A percentile compares a stretch with the other conserved stretches of the same genome.
Conservation (phyloP, 2,888 invertebrate genomes). For the Bombylius major region DNA sequence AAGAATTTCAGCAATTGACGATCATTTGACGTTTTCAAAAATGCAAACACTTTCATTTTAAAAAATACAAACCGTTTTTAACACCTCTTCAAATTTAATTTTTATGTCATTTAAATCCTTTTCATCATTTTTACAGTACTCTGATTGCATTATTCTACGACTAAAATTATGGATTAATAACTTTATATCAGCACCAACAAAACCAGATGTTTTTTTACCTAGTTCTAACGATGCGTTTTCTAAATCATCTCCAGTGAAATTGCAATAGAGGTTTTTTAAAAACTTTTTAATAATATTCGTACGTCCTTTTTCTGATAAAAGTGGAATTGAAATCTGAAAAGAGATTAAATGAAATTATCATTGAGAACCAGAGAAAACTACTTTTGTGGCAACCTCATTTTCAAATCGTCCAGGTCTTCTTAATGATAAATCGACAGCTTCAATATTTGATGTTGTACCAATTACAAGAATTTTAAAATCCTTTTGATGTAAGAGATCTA, state of each 20-base stretch:
- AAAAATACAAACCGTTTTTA: conserved; percentile 9
- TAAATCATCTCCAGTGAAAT: background rate
- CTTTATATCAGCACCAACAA: conserved; percentile 43
- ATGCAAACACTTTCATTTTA: too few species aligned
- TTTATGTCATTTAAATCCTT: background rate
- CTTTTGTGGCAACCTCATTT: conserved; percentile 35
- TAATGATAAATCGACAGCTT: conserved; percentile 37
- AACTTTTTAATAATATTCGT: conserved; percentile 31
- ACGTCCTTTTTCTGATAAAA: conserved; percentile 38
- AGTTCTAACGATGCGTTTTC: conserved; percentile 19
- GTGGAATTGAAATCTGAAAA: conserved; percentile 36
- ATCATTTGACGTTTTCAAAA: too few species aligned
- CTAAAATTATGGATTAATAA: conserved; percentile 35
- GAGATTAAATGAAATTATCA: background rate
- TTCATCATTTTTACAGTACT: background rate
- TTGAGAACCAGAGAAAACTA: background rate
- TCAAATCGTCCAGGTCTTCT: conserved; percentile 44
- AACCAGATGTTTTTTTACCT: conserved; percentile 43
- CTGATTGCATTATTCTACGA: conserved; percentile 16
- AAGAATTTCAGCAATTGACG: too few species aligned
- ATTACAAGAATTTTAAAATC: conserved; percentile 37
- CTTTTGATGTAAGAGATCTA: conserved; percentile 36
- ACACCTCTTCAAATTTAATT: conserved; percentile 1
- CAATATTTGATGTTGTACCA: conserved; percentile 41
- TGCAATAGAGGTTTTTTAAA: conserved; percentile 15